Evolutionary conservation across 2,888 invertebrate species (phyloP).

Genomic region (Cephalotes varians): DNA sequence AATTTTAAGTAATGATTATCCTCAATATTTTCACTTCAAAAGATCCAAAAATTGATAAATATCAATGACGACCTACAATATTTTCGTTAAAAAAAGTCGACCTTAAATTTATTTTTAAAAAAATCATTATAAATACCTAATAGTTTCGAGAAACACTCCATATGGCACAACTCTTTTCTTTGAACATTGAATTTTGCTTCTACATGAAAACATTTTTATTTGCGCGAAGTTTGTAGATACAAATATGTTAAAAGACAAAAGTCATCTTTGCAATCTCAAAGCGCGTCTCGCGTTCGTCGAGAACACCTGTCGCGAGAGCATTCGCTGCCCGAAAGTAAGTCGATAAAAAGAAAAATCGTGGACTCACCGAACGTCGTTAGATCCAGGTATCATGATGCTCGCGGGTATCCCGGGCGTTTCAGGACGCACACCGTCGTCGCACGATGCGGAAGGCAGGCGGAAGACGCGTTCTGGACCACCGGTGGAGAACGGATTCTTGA

Average conservation of each 20-base stretch:
- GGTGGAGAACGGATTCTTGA: constrained; percentile 63
- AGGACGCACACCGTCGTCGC: background rate
- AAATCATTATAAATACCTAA: background rate
- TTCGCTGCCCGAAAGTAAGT: background rate
- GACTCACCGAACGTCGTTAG: constrained; percentile 62
- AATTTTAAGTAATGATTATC: background rate
- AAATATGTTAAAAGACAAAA: background rate
- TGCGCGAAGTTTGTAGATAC: background rate
- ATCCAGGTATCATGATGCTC: constrained; percentile 40
- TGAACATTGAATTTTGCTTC: background rate
- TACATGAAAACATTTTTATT: too few species aligned
- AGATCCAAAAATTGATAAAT: background rate
- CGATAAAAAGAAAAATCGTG: background rate
- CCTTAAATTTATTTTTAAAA: background rate
- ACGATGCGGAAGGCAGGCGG: constrained; percentile 54
- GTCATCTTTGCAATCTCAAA: background rate
- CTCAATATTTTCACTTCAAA: background rate
- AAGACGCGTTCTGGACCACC: constrained; percentile 25
- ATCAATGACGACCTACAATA: background rate
- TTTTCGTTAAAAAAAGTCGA: background rate
- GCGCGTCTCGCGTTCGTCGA: background rate
- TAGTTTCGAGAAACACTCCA: too few species aligned
- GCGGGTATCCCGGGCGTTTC: constrained; percentile 4
- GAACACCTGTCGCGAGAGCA: background rate
- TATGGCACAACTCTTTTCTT: background rate